Base-by-base conservation (phyloP, 2,113 vertebrate genomes). In the Passer domesticus region DNA sequence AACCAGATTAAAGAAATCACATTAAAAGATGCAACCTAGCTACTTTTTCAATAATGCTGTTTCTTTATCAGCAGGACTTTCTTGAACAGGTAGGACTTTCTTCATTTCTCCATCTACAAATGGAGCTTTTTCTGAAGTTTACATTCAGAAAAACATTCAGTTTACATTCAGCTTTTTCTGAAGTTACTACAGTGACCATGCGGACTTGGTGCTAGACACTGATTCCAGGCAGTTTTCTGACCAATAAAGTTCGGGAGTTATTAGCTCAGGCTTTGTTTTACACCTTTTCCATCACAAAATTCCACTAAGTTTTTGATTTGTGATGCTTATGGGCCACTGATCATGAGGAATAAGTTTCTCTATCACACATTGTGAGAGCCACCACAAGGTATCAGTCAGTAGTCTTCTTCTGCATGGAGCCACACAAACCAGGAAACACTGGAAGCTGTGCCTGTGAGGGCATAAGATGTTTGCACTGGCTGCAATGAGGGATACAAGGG, bases 371-470 rank as follows among this genome's bases (percentile, higher is more conserved):
- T n/a, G 33, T n/a, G 13, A 72, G 33, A 66, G 11, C 56, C 49
- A 46, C 12, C 14, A 27, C 16, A 24, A 43, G 5, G 18, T 23
- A 55, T 30, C 4, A 23, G 24, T 4, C 15, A 1, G 0, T 13
- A 5, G 10, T 62, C 24, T 66, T 68, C 43, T 63, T 8, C 43
- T 52, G 15, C 22, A 39, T 39, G 60, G 31, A 64, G 4, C 27
- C 35, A 20, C 55, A 37, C 1, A 9, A 75, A 18, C 31, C n/a
- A 76, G 72, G 11, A 72, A 83, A 13, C 33, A 10, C 4, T 47
- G 56, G 13, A 1, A 2, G 33, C 15, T 46, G 19, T 59, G 35
- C 33, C 23, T 16, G 6, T 18, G 28, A 77, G 37, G 14, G 19
- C 16, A 33, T 9, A 59, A 20, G 30, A 7, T 25, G 4, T 15